Conservation (phyloP, 1,140 invertebrate genomes). For the Drosophila kepulauana region DNA sequence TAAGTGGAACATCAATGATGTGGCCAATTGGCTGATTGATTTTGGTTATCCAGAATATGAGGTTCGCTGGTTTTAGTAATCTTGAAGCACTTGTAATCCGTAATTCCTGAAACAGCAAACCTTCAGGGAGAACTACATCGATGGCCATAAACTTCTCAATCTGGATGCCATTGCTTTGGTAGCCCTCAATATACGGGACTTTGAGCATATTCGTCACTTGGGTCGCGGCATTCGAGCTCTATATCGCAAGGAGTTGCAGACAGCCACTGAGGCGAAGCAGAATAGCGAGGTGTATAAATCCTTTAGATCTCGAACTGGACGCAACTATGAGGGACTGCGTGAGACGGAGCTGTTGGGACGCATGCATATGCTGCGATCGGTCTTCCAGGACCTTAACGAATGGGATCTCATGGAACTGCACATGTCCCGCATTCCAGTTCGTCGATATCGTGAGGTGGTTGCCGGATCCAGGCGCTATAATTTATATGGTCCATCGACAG, state of each 20-base stretch:
- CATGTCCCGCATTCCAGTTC: constrained; percentile 61
- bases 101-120: constrained; percentile 60
- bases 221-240: constrained; percentile 68
- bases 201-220: constrained; percentile 74
- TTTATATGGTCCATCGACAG: constrained; percentile 64
- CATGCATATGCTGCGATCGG: constrained; percentile 69
- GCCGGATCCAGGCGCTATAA: constrained; percentile 64
- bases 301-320: constrained; percentile 63
- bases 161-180: constrained; percentile 72
- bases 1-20: constrained; percentile 74
- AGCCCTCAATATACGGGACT: constrained; percentile 73
- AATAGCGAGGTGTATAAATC: constrained; percentile 73
- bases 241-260: constrained; percentile 69
- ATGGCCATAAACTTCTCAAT: constrained; percentile 73
- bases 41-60: constrained; percentile 77
- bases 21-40: constrained; percentile 66
- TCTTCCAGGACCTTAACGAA: constrained; percentile 70
- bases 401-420: constrained; percentile 74
- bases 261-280: constrained; percentile 59
- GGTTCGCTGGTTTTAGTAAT: constrained; percentile 37
- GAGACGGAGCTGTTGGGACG: constrained; percentile 65
- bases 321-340: constrained; percentile 63
- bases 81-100: not conserved
- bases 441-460: constrained; percentile 64
- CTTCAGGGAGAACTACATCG: constrained; percentile 73